Conservation (phyloP, 2,888 invertebrate genomes). For the Anorthoa munda region DNA sequence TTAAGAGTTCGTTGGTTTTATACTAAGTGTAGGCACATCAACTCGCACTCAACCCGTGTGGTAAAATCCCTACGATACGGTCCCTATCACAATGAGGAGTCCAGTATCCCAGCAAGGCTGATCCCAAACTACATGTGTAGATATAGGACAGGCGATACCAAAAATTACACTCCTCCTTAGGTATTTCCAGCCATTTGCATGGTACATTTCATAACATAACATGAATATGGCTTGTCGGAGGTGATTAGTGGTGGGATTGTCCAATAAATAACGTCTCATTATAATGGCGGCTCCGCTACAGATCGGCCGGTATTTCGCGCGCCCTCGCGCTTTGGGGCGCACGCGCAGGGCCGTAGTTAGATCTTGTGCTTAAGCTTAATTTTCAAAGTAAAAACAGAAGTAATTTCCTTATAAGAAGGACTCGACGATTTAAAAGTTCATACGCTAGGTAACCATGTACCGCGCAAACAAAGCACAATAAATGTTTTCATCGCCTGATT, state of each 20-base stretch:
- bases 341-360: slow-evolving; percentile 73
- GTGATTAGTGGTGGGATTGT: slow-evolving; percentile 84
- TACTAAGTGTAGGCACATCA: background rate
- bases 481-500: too few species aligned
- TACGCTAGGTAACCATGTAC: too few species aligned
- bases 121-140: background rate
- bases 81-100: background rate
- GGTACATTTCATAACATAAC: slow-evolving; percentile 37
- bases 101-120: background rate
- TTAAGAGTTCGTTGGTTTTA: background rate
- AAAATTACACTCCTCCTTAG: slow-evolving; percentile 13
- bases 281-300: slow-evolving; percentile 80
- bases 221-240: slow-evolving; percentile 65
- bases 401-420: too few species aligned
- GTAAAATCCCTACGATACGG: background rate
- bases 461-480: too few species aligned
- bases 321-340: slow-evolving; percentile 69
- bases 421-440: too few species aligned
- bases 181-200: slow-evolving; percentile 29
- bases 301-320: slow-evolving; percentile 85
- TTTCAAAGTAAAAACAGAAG: background rate
- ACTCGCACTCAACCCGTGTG: background rate
- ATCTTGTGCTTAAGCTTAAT: slow-evolving; percentile 5
- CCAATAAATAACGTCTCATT: slow-evolving; percentile 89
- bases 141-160: background rate